Conservation (phyloP, 2,113 vertebrate genomes). For the Erythrocercus mccallii region DNA sequence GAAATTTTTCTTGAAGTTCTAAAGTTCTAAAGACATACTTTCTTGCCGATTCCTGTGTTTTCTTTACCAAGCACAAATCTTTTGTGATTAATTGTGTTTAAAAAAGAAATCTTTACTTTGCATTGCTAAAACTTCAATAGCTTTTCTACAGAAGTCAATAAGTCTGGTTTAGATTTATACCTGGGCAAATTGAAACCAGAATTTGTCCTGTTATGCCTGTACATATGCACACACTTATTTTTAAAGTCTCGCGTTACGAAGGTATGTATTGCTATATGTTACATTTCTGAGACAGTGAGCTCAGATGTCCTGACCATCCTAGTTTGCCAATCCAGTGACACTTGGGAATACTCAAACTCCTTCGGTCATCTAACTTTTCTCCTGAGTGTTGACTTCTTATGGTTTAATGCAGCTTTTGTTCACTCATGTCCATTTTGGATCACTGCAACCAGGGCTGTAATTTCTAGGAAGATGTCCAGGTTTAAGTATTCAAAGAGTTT, state of each 20-base stretch:
- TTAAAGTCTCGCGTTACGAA: background rate
- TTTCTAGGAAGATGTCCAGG: background rate
- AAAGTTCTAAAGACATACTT: background rate
- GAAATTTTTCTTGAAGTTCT: background rate
- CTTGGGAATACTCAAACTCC: background rate
- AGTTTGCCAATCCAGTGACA: background rate
- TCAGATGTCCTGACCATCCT: background rate
- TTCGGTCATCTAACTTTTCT: background rate
- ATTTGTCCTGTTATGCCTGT: background rate
- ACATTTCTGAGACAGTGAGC: background rate
- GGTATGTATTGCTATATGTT: background rate
- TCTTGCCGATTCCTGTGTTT: background rate
- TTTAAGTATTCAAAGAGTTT: background rate
- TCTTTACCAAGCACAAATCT: background rate
- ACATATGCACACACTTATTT: background rate
- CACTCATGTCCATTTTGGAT: background rate
- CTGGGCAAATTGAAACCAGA: background rate
- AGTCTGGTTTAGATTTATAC: background rate
- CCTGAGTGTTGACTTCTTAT: background rate
- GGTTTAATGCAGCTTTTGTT: background rate
- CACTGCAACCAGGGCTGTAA: background rate
- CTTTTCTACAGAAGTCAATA: background rate
- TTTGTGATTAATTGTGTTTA: background rate
- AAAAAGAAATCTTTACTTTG: background rate
- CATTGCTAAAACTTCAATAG: background rate